Evolutionary conservation across 2,113 vertebrate species (phyloP).

Genomic region (Steatornis caripensis): DNA sequence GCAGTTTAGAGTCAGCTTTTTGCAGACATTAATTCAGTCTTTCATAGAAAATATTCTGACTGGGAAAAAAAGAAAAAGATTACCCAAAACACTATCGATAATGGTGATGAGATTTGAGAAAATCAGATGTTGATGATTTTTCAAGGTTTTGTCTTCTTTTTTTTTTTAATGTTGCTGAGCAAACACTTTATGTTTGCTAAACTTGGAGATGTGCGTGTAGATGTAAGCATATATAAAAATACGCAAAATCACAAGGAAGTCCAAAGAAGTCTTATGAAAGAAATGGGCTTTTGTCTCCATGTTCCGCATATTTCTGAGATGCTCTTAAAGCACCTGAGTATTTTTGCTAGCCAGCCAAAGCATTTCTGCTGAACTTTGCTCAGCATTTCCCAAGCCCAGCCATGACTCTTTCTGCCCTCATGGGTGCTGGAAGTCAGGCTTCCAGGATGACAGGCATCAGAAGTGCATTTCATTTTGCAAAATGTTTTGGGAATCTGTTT

Average conservation of each 20-base stretch:
- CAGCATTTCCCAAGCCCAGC: background rate
- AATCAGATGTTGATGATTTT: background rate
- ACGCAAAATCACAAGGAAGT: background rate
- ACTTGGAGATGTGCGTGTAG: background rate
- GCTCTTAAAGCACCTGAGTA: background rate
- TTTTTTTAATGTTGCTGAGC: background rate
- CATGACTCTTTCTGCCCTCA: background rate
- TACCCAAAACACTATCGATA: background rate
- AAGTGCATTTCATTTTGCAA: background rate
- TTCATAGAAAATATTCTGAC: background rate
- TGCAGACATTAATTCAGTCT: background rate
- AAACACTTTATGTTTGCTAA: background rate
- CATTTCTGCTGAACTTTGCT: background rate
- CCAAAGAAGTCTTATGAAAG: background rate
- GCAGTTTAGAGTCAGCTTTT: background rate
- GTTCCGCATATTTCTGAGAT: background rate
- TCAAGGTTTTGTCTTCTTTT: background rate
- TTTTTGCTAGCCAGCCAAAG: background rate
- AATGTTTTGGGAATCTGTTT: background rate
- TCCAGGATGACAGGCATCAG: background rate
- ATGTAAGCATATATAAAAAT: background rate
- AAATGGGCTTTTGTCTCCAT: background rate
- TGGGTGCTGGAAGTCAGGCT: background rate
- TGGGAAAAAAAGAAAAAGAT: background rate
- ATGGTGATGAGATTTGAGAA: background rate